These are phyloP conservation scores for Malurus elegans DNA, from an alignment of 2,113 vertebrate genomes.

Conservation along the genomic window DNA sequence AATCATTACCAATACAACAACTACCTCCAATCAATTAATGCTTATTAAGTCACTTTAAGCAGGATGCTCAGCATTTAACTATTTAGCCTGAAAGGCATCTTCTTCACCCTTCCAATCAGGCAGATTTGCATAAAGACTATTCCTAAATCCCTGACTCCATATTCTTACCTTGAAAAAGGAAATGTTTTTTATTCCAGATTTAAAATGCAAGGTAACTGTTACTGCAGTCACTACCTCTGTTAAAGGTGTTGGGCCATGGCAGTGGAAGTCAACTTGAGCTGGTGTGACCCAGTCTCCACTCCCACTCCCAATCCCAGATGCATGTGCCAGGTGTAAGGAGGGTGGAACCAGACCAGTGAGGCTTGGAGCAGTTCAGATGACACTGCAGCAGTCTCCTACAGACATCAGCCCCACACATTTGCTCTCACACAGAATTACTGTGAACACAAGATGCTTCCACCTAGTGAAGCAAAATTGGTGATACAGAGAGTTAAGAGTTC, in stretches of 20 bases:
- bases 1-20: background rate
- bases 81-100: background rate
- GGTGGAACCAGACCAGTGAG: fast-evolving
- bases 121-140: background rate
- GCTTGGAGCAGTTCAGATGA: background rate
- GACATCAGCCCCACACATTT: fast-evolving
- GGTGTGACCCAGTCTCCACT: background rate
- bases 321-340: background rate
- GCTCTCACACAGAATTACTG: background rate
- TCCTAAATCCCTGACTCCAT: background rate
- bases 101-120: background rate
- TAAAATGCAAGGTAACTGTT: background rate
- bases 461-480: background rate
- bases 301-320: background rate
- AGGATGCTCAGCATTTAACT: background rate
- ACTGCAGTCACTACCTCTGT: background rate
- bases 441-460: background rate
- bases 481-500: background rate
- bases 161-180: background rate
- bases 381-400: background rate
- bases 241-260: background rate
- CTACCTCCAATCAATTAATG: background rate
- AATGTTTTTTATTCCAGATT: background rate
- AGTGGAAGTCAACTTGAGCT: background rate
- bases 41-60: background rate